Base-by-base conservation (phyloP, 2,113 vertebrate species). In the Cettia cetti region DNA sequence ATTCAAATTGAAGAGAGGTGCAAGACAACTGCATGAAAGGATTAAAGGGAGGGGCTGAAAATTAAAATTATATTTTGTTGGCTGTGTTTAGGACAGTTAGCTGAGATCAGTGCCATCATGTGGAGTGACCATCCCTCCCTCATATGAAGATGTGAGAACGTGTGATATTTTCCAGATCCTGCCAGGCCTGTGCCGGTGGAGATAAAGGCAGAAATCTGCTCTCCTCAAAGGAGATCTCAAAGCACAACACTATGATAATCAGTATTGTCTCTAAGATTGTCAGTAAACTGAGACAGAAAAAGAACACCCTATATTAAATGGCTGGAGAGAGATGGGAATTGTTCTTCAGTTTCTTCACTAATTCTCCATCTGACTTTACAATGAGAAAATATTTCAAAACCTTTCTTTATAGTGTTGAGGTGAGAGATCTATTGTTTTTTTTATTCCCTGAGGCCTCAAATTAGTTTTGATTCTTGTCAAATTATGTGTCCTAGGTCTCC, bases 101-200 rank as follows among this genome's bases (percentile, higher is more conserved):
- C 44, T 64, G 86, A 65, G n/a, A 40, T 79, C 42, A 40, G 22
- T 70, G 70, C 24, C 9, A 3, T 24, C 7, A 0, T 13, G 6
- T 11, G 40, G 11, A 66, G 22, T 14, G 15, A 68, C 23, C 1
- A 1, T 42, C 44, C 28, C 49, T 86, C 76, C 35, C 10, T 82
- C 33, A 18, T 15, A 15, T 42, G 42, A 8, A 4, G 0, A 0
- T n/a, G 11, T 13, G 10, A 5, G 9, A 85, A 19, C 10, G 9
- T 30, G 4, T 33, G 22, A 68, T 7, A 27, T 27, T 40, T 40
- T 66, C 22, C 0, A 5, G n/a, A 42, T 63, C 19, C 20, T 40
- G 23, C 49, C 10, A 50, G 7, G 10, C 23, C 28, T 54, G 31
- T 1, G 1, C 17, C 78, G 47, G 24, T 45, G 39, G 16, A 88